Base-by-base conservation (phyloP, 2,888 invertebrate genomes). In the Cephus runcator region DNA sequence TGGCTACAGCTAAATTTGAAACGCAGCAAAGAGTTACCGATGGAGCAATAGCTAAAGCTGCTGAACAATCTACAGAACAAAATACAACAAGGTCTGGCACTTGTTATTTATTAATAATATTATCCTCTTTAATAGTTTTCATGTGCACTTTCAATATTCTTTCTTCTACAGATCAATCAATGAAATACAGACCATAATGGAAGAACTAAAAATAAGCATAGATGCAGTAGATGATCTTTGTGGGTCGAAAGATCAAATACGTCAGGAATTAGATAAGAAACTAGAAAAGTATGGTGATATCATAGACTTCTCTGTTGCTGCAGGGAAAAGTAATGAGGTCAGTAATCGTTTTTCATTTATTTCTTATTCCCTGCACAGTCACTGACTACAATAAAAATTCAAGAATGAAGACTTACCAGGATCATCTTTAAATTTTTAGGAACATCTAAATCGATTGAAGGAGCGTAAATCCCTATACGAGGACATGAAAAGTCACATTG, bases 11-110 rank as follows among this genome's bases (percentile, higher is more conserved):
- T 3, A 86, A 92, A 0, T 87, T 92, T 3, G 88, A 92, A 31
- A 91, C 91, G 73, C 93, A 93, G 81, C 86, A 88, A 30, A 84
- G 84, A 1, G 83, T 88, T 40, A 88, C 92, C 9, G 80, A 87
- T 83, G 77, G 90, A 88, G 69, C 90, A 89, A 85, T 91, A 89
- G 78, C 83, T 86, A 91, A 92, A 75, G 94, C 94, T 77, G 31
- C 23, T 35, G 40, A 40, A 74, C 0, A 74, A 74, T n/a, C 40
- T 40, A 2, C 40, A 40, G 40, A 40, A 40, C 15, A 40, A 40
- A 40, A 1, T 40, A 40, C 40, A 40, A 40, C 31, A 34, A 23
- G n/a, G 23, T 69, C 30, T 31, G n/a, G 12, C 33, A 76, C 12
- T 73, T 31, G 15, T 78, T 12, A 69, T 15, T 31, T 56, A 36